phyloP scores from a whole-genome alignment of 2,888 invertebrate genomes.

The Graphium colonna region DNA sequence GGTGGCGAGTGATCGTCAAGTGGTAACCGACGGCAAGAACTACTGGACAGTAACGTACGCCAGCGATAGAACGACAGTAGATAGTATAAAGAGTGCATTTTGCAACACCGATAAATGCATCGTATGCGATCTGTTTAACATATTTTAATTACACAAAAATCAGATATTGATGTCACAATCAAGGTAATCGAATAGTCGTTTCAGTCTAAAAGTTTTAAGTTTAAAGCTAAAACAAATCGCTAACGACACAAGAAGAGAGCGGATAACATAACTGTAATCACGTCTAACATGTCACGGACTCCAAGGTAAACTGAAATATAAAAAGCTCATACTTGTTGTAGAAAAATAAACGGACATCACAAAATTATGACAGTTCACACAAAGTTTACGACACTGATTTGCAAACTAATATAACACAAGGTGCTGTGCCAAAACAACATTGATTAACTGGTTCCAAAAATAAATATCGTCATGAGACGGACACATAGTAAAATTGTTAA shows the following conservation, averaged over 20 bases:
- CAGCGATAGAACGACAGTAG: conserved; percentile 77
- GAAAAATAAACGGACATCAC: conserved; percentile 63
- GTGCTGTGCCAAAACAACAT: conserved; percentile 67
- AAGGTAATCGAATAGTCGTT: no score
- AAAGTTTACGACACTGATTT: conserved; percentile 74
- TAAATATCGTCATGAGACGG: conserved; percentile 8
- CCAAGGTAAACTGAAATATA: conserved; percentile 53
- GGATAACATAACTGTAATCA: conserved; percentile 68
- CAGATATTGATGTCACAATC: not conserved
- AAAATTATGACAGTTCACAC: conserved; percentile 65
- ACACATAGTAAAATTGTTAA: conserved; percentile 11
- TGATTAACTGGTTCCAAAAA: conserved; percentile 27
- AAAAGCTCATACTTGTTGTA: conserved; percentile 62
- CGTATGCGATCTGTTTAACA: conserved; percentile 50
- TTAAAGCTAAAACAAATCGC: conserved; percentile 40
- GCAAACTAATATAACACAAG: conserved; percentile 70
- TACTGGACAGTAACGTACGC: conserved; percentile 62
- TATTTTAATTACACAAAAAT: no score
- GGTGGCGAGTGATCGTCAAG: conserved; percentile 65
- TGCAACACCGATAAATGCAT: conserved; percentile 74
- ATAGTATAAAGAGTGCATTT: conserved; percentile 80
- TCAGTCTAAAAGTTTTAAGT: not conserved
- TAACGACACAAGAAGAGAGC: conserved; percentile 65
- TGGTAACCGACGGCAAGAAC: conserved; percentile 55
- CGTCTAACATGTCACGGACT: conserved; percentile 73